Base-by-base conservation (phyloP, 2,113 vertebrate species). In the Dipodomys stephensi region DNA sequence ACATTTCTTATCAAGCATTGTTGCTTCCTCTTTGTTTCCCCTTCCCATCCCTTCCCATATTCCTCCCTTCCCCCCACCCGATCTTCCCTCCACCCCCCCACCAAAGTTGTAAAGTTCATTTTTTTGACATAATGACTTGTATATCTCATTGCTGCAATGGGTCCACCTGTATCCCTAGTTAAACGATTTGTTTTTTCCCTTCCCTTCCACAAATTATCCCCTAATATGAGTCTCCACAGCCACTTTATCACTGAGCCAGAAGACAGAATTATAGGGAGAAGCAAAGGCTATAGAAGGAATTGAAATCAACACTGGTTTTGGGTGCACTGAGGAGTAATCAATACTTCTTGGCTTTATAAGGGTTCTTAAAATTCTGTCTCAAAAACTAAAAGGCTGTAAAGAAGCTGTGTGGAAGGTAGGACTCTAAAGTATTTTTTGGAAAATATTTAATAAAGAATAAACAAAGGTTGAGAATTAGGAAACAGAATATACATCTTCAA, bases 331-430 rank as follows among this genome's bases (percentile, higher is more conserved):
- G 93, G 94, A 91, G 79, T 65, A 57, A 44, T 94, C 84, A 80
- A 90, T 88, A 72, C 85, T 92, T 93, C 79, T 76, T 49, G 94
- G 93, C 94, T 93, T 91, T 84, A 77, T 39, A 89, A 94, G 93
- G 95, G 94, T 93, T 97, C 92, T 82, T 90, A 84, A 87, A 57
- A 32, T 92, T 93, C 90, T 93, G 84, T 97, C 90, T 97, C 94
- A 93, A 85, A 96, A 96, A 97, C 95, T 91, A 97, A 97, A 97
- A 96, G 97, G 96, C 96, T 97, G 96, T 94, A 93, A 94, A 92
- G 92, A 91, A 96, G 93, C 87, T 91, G 11, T 79, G 74, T 86
- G 94, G 96, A 95, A 97, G 95, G 92, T 81, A 82, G 94, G 92
- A 94, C 93, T 94, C 81, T 62, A 95, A 93, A 96, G 84, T 96